Evolutionary conservation across 2,113 vertebrate genomes (phyloP).

Genomic region (Phoenicopterus ruber): DNA sequence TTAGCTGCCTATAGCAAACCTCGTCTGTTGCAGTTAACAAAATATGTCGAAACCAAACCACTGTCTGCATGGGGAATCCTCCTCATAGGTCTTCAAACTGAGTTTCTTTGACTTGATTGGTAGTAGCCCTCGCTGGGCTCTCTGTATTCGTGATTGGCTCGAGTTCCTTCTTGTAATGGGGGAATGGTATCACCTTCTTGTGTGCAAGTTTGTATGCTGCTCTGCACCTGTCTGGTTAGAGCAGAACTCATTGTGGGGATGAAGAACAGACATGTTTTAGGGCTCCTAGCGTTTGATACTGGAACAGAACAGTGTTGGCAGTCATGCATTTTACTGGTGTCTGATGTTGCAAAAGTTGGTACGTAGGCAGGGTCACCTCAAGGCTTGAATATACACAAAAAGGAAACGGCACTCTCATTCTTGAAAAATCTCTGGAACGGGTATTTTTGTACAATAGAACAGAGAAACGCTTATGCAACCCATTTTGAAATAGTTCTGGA

Average conservation of each 20-base stretch:
- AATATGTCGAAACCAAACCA: not conserved
- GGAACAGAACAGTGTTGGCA: not conserved
- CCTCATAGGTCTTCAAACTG: not conserved
- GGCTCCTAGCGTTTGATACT: not conserved
- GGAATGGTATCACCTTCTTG: not conserved
- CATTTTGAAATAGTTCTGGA: not conserved
- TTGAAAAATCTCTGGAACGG: not conserved
- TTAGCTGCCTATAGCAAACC: not conserved
- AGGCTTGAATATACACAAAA: not conserved
- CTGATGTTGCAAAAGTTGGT: not conserved
- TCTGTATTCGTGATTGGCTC: not conserved
- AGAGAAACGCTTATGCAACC: not conserved
- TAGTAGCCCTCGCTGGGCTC: not conserved
- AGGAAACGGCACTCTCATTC: not conserved
- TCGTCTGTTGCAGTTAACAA: not conserved
- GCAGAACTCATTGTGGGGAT: not conserved
- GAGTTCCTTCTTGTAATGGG: not conserved
- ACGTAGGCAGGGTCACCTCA: not conserved
- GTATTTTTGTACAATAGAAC: not conserved
- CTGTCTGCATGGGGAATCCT: not conserved
- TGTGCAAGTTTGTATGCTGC: not conserved
- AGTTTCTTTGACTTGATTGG: not conserved
- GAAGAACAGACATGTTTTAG: rapidly evolving
- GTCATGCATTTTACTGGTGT: not conserved
- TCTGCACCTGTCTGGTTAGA: not conserved